A percentile compares a stretch with the other conserved stretches of the same genome.
phyloP scores from a whole-genome alignment of 2,113 vertebrate species.

The Nycticebus coucang region DNA sequence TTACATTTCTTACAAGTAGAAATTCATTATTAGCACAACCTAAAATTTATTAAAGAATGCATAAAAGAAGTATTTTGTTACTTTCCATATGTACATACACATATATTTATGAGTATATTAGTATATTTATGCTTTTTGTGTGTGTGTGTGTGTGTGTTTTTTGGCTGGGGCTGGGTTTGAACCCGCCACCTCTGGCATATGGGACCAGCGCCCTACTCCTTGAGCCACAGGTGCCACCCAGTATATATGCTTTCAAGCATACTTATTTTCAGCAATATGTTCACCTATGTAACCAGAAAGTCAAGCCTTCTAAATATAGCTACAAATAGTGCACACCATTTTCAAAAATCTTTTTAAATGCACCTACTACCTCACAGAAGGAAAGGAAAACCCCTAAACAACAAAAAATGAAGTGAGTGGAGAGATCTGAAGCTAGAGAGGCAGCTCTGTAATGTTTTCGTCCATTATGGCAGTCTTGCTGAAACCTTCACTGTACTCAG shows the following conservation, averaged over 20 bases:
- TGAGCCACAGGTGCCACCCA: too few relatives aligned
- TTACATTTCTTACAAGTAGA: not conserved
- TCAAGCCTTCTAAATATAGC: not conserved
- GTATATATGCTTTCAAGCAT: not conserved
- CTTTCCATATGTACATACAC: not conserved
- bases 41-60: not conserved
- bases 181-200: too few relatives aligned
- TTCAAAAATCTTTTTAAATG: not conserved
- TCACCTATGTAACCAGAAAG: not conserved
- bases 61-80: not conserved
- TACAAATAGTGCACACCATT: not conserved
- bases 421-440: not conserved
- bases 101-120: too few relatives aligned
- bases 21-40: not conserved
- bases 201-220: too few relatives aligned
- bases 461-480: not conserved
- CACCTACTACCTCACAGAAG: not conserved
- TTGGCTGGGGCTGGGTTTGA: too few relatives aligned
- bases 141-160: too few relatives aligned
- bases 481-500: not conserved
- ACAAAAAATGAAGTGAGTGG: not conserved
- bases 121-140: not conserved
- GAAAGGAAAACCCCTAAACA: not conserved
- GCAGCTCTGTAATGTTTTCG: not conserved
- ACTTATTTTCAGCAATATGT: not conserved